Base-by-base conservation (phyloP, 1,140 invertebrate genomes). In the Drosophila nasuta region DNA sequence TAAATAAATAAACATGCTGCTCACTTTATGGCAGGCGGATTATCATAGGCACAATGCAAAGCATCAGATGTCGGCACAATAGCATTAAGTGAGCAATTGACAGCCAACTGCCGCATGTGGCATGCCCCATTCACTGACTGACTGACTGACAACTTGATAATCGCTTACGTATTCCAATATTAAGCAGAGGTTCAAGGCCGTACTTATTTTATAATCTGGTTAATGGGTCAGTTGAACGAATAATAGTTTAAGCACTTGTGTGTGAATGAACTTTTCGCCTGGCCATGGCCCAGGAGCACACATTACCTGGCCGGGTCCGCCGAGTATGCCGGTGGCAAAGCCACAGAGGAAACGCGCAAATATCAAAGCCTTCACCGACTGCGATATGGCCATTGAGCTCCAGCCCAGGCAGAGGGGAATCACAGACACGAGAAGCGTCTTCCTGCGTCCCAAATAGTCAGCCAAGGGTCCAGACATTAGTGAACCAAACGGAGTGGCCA, bases 271-370 rank as follows among this genome's bases (percentile, higher is more conserved):
- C 72, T 63, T 6, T 25, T 56, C 35, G 11, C 10, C n/a, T 74
- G 35, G 45, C 59, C 43, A 5, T 43, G 41, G 41, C 11, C 41
- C 41, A 43, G n/a, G 41, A 13, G 13, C n/a, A 25, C 28, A 33
- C 28, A 10, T 52, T 92, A 96, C 95, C 93, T 96, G 95, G 13
- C 93, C 93, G 17, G 95, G 94, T 51, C 96, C 95, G 3, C 95
- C 95, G 63, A 95, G 93, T 51, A 96, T 93, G 41, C 96, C 96
- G 2, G 96, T 95, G 1, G 95, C 94, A 63, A 96, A 94, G 54
- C 96, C 96, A 58, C 95, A 95, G 1, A 96, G 86, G 11, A 96
- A 91, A 70, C 96, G 94, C 2, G 96, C 96, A 11, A 94, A 81
- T 8, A 96, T 82, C 35, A 96, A 83, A n/a, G 94, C 67, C 0